Base-by-base conservation (phyloP, 2,888 invertebrate genomes). In the Schrankia costaestrigalis region DNA sequence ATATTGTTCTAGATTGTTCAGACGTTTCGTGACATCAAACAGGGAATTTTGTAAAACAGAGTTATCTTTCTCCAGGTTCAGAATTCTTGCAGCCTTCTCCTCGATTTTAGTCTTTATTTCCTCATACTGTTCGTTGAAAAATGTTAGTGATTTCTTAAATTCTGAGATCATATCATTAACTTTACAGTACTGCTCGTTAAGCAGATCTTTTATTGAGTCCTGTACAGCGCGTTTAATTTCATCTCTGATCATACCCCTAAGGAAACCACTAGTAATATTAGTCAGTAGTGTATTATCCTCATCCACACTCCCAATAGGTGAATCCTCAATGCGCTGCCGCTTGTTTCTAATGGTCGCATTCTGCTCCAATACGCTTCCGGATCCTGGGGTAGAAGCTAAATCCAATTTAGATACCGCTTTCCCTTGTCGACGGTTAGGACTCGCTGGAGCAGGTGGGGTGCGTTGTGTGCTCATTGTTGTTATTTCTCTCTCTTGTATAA, bases 1-100 rank as follows among this genome's bases (percentile, higher is more conserved):
- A 3, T 31, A 26, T 24, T 50, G 47, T 17, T 55, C 55, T 11
- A 50, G 22, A 11, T 42, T 42, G 3, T 26, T 31, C 1, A 54
- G 22, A 4, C 46, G 45, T 1, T 32, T 1, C 27, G 26, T 7
- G 8, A 25, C n/a, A 19, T 3, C 8, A 3, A n/a, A 9, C 1
- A 25, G 7, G 2, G 14, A 25, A 3, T 25, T 8, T 1, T 25
- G 25, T 3, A 25, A 9, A 1, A 2, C 1, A 8, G 1, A 2
- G 2, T 25, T 13, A 3, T 25, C 3, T 5, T 25, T 25, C 11
- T 13, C 25, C 2, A 25, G 6, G n/a, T 25, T 13, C 8, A 4
- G 1, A 4, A 13, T 12, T 12, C n/a, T 9, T 14, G n/a, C 3
- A 3, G 14, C n/a, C 2, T 13, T 25, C 2, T 8, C n/a, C n/a